Evolutionary conservation across 2,797 vertebrate genomes (phyloP).

Genomic region (Epinephelus coioides): DNA sequence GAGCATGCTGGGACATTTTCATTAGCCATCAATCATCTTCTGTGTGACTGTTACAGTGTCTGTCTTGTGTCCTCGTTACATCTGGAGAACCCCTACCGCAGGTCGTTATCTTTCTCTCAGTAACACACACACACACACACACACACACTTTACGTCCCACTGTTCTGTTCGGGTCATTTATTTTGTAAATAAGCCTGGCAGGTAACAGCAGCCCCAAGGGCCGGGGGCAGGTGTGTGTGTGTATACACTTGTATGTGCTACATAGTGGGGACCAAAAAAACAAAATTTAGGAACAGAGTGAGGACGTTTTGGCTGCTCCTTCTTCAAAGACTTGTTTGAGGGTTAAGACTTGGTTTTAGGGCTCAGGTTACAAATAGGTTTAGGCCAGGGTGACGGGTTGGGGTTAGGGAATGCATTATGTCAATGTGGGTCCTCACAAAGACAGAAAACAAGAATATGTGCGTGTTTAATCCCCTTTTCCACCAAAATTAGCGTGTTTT

Average conservation of each 20-base stretch:
- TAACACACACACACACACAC: constrained; percentile 2
- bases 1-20: constrained; percentile 46
- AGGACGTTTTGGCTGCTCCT: too few relatives aligned
- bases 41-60: constrained; percentile 20
- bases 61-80: constrained; percentile 30
- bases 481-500: too few relatives aligned
- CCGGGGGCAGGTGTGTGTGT: constrained; percentile 24
- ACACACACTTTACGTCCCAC: constrained; percentile 20
- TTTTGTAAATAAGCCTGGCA: constrained; percentile 59
- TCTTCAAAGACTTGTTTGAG: too few relatives aligned
- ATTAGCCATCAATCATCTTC: constrained; percentile 31
- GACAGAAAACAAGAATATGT: too few relatives aligned
- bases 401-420: too few relatives aligned
- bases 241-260: not conserved
- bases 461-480: too few relatives aligned
- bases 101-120: constrained; percentile 34
- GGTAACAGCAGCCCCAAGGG: constrained; percentile 53
- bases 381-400: too few relatives aligned
- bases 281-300: too few relatives aligned
- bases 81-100: constrained; percentile 9
- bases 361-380: too few relatives aligned
- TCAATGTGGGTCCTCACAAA: too few relatives aligned
- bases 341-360: too few relatives aligned
- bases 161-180: constrained; percentile 58
- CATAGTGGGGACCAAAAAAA: too few relatives aligned